Conservation (phyloP, 2,888 invertebrate species). For the Mechanitis mazaeus region DNA sequence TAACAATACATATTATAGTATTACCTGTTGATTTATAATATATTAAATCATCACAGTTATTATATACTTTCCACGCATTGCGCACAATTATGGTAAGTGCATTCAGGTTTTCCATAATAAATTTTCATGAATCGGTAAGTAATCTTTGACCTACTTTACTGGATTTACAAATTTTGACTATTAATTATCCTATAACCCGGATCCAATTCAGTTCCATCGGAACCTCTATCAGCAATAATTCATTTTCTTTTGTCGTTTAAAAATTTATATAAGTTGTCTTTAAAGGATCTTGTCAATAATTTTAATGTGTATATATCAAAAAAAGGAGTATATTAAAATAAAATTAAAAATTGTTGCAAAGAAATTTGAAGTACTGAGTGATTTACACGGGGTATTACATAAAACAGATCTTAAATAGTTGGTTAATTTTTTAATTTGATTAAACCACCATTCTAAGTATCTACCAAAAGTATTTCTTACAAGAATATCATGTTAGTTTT, state of each 20-base stretch:
- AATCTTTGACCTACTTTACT: constrained; percentile 28
- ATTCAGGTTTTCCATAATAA: constrained; percentile 30
- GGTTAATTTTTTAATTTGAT: too few species aligned
- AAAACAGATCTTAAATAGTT: too few species aligned
- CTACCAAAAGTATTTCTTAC: too few species aligned
- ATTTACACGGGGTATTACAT: too few species aligned
- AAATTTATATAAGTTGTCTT: constrained; percentile 5
- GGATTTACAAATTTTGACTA: constrained; percentile 23
- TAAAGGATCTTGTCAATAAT: background rate
- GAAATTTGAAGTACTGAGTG: too few species aligned
- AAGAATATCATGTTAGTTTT: too few species aligned
- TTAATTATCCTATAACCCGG: constrained; percentile 24
- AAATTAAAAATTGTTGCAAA: too few species aligned
- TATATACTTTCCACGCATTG: constrained; percentile 10
- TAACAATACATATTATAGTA: too few species aligned
- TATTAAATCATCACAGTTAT: constrained; percentile 3
- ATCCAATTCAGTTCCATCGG: constrained; percentile 16
- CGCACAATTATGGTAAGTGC: constrained; percentile 16
- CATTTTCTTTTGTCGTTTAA: constrained; percentile 24
- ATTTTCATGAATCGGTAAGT: constrained; percentile 27
- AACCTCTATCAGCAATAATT: constrained; percentile 17
- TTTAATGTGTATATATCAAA: background rate
- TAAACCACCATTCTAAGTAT: too few species aligned
- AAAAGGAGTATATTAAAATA: background rate
- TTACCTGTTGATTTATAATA: background rate